Conservation (phyloP, 1,140 invertebrate genomes). For the Pseudomyrmex cubaensis region DNA sequence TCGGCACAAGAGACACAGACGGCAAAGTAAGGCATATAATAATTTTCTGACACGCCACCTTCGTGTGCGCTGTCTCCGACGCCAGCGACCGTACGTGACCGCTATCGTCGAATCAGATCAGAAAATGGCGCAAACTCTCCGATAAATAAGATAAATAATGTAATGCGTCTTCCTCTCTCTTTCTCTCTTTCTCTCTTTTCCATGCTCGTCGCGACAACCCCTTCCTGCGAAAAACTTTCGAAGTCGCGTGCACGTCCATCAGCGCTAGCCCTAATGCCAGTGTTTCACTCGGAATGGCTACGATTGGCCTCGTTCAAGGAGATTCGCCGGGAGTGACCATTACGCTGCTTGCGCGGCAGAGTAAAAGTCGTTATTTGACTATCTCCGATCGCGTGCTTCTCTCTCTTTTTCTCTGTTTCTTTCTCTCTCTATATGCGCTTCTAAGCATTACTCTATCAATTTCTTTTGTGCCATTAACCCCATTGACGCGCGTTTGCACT, state of each 20-base stretch:
- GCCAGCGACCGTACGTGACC: slow-evolving; percentile 72
- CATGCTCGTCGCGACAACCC: slow-evolving; percentile 52
- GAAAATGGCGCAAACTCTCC: slow-evolving; percentile 77
- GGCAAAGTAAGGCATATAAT: slow-evolving; percentile 78
- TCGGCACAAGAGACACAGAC: slow-evolving; percentile 63
- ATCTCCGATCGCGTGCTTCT: slow-evolving; percentile 59
- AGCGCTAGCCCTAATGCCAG: slow-evolving; percentile 66
- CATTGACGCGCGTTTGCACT: slow-evolving; percentile 36
- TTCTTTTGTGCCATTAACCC: slow-evolving; percentile 58
- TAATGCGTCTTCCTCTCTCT: slow-evolving; percentile 60
- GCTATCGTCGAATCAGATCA: slow-evolving; percentile 77
- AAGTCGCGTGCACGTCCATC: slow-evolving; percentile 75
- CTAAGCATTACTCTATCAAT: slow-evolving; percentile 63
- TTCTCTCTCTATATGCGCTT: slow-evolving; percentile 15
- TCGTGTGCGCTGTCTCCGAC: slow-evolving; percentile 64
- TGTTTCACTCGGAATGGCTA: slow-evolving; percentile 65
- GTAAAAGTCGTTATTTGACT: slow-evolving; percentile 70
- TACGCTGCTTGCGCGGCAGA: slow-evolving; percentile 63
- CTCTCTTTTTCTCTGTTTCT: too few species aligned
- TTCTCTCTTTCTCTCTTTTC: neutral
- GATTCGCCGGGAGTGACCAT: slow-evolving; percentile 69
- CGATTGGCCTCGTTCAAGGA: slow-evolving; percentile 73
- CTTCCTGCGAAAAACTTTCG: slow-evolving; percentile 72
- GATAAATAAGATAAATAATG: slow-evolving; percentile 79
- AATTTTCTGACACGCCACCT: slow-evolving; percentile 79